Evolutionary conservation across 2,113 vertebrate genomes (phyloP).

Genomic region (Dasyprocta punctata): DNA sequence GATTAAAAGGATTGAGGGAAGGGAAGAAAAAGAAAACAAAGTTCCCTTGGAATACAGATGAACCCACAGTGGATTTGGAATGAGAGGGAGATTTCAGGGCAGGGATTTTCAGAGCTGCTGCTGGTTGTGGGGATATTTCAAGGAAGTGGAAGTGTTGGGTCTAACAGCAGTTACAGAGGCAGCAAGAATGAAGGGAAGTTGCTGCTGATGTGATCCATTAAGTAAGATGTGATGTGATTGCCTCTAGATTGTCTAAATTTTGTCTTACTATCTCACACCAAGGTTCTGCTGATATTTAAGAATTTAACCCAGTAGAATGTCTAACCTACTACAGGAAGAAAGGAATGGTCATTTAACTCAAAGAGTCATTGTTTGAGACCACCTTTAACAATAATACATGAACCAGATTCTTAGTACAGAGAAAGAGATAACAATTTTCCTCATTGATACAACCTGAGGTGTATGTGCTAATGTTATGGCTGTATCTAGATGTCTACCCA

Average conservation of each 20-base stretch:
- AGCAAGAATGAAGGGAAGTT: neutral
- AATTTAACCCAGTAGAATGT: neutral
- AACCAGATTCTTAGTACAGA: neutral
- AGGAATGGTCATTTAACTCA: neutral
- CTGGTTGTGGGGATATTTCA: neutral
- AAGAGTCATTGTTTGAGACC: neutral
- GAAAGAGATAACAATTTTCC: neutral
- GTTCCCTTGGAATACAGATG: conserved; percentile 70
- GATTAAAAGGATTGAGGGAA: conserved; percentile 68
- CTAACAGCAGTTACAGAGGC: neutral
- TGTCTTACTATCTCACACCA: neutral
- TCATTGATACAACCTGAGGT: neutral
- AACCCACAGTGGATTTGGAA: neutral
- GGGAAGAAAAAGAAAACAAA: conserved; percentile 63
- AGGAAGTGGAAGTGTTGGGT: neutral
- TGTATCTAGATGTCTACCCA: neutral
- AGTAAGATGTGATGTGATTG: neutral
- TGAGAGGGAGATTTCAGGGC: neutral
- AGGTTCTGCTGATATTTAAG: neutral
- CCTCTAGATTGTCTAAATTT: neutral
- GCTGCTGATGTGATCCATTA: neutral
- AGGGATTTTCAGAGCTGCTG: neutral
- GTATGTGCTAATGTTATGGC: neutral
- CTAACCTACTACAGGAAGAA: neutral
- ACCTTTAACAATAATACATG: neutral